Conservation (phyloP, 2,888 invertebrate species). For the Clepsis dumicolana region DNA sequence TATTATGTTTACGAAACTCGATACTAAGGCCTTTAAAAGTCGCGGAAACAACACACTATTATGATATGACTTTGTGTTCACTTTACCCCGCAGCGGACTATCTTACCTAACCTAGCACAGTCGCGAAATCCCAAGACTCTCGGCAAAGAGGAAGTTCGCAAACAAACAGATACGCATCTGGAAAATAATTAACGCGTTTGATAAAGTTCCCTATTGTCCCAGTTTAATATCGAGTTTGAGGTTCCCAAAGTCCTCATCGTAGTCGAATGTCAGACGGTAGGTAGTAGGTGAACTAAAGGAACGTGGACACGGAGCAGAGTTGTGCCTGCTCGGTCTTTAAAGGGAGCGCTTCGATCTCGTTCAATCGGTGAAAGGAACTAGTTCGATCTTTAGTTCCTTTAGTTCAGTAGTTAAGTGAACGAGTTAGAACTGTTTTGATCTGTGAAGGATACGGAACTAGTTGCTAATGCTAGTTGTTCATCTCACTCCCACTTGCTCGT, state of each 20-base stretch:
- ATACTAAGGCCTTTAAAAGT: too few species aligned
- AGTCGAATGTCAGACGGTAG: neutral
- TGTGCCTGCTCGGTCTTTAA: too few species aligned
- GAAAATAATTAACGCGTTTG: slow-evolving; percentile 22
- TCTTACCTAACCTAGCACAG: neutral
- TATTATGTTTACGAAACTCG: too few species aligned
- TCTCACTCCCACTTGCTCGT: too few species aligned
- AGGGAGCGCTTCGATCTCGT: too few species aligned
- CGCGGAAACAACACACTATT: neutral
- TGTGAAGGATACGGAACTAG: too few species aligned
- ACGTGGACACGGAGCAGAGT: neutral
- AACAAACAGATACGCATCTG: slow-evolving; percentile 7
- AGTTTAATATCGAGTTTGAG: neutral
- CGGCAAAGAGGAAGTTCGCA: neutral
- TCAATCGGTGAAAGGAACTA: too few species aligned
- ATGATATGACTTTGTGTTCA: neutral
- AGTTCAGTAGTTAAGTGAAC: too few species aligned
- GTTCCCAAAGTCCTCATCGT: neutral
- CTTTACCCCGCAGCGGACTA: neutral
- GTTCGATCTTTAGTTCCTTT: too few species aligned
- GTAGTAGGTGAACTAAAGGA: neutral
- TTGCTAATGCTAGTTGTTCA: too few species aligned
- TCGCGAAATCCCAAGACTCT: neutral
- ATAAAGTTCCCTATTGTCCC: slow-evolving; percentile 10
- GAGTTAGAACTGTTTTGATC: too few species aligned